Base-by-base conservation (phyloP, 2,113 vertebrate species). In the Pelusios castaneus region DNA sequence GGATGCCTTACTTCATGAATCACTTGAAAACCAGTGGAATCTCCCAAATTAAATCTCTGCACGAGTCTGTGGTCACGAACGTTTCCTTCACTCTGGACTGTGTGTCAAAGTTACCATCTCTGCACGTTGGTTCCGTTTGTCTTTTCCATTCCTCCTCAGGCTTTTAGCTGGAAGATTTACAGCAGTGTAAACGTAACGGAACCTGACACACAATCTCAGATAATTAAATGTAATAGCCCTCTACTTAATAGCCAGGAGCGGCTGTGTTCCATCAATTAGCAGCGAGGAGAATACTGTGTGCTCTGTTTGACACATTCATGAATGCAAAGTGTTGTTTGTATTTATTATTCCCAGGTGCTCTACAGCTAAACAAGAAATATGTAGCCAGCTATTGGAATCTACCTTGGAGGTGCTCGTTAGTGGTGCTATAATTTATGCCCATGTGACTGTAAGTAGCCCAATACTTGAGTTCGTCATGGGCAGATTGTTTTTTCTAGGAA, bases 341-440 rank as follows among this genome's bases (percentile, higher is more conserved):
- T 92, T 96, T 38, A 2, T 85, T 67, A 79, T 88, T 94, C 82
- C 77, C 84, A 70, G 77, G 92, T 96, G 94, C 89, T 96, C 92
- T 84, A 92, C 94, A 83, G 10, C 90, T 10, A 14, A 91, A 27
- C 52, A 92, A 60, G 87, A 89, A 84, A 89, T 49, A 3, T 22
- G 91, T 13, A 77, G n/a, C 47, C 92, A 54, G 63, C 67, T 88
- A 77, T 80, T 1, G 73, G 5, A 73, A 67, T 84, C 92, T 80
- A 92, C 90, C 84, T 67, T 34, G 38, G 83, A 95, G 94, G 90
- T 96, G 96, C 91, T 97, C 84, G 85, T 95, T 75, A 90, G 41
- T 93, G 97, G 97, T 97, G 96, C 96, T 97, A 95, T 21, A 78
- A 91, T 47, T 73, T 2, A 80, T 67, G 89, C 92, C 92, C 76